These are phyloP conservation scores for Halictus rubicundus DNA, from an alignment of 1,140 invertebrate genomes.

Conservation along the genomic window DNA sequence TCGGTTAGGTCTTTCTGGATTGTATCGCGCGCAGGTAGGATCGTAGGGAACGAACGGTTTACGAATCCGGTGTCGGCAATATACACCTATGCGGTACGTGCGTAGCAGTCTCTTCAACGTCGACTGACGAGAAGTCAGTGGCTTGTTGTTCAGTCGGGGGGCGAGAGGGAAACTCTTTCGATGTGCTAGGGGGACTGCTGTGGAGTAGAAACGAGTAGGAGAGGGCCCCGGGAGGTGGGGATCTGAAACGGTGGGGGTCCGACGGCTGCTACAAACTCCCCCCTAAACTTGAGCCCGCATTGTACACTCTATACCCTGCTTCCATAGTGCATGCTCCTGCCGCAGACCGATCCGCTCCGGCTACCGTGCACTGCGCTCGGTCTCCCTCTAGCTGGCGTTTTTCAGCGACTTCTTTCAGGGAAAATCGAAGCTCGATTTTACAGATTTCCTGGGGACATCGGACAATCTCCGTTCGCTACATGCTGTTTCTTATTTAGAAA, in stretches of 20 bases:
- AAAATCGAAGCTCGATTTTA: not conserved
- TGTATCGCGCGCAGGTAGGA: constrained; percentile 22
- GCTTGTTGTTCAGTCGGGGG: constrained; percentile 63
- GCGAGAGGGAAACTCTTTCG: constrained; percentile 52
- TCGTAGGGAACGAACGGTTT: constrained; percentile 8
- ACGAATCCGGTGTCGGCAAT: constrained; percentile 18
- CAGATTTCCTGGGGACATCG: no score
- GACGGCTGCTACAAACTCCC: constrained; percentile 39
- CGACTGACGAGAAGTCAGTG: constrained; percentile 67
- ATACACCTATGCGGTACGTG: constrained; percentile 35
- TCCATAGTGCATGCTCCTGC: constrained; percentile 39
- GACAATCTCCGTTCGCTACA: no score
- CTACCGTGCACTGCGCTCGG: not conserved
- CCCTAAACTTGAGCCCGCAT: not conserved
- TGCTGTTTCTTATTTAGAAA: no score
- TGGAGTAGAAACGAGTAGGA: constrained; percentile 48
- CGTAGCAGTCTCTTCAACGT: constrained; percentile 66
- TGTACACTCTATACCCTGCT: constrained; percentile 17
- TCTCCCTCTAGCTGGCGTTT: not conserved
- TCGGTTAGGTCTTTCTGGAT: not conserved
- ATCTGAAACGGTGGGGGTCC: constrained; percentile 41
- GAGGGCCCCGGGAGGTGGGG: constrained; percentile 46
- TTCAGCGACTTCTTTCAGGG: not conserved
- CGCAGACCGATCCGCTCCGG: not conserved
- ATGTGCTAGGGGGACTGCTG: constrained; percentile 43